Evolutionary conservation across 2,888 invertebrate species (phyloP).

Genomic region (Charanyca ferruginea): DNA sequence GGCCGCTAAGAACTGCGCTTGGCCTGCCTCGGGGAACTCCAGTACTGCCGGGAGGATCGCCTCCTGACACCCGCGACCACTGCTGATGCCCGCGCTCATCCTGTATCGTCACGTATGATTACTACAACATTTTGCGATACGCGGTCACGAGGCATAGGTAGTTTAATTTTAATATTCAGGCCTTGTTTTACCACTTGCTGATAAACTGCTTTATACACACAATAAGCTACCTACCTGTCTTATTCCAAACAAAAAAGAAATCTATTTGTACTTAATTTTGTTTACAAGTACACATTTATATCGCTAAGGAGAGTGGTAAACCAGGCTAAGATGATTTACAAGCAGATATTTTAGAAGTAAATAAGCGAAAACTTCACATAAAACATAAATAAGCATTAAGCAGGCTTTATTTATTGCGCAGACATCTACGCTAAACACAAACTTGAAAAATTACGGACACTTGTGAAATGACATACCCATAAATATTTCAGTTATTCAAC

Average conservation of each 20-base stretch:
- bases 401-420: slow-evolving; percentile 34
- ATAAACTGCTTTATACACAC: not conserved
- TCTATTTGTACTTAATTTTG: not conserved
- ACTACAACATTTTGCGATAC: not conserved
- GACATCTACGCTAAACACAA: slow-evolving; percentile 38
- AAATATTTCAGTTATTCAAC: slow-evolving; percentile 49
- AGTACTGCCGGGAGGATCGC: slow-evolving; percentile 98
- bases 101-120: slow-evolving; percentile 54
- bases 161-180: not conserved
- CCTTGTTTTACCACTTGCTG: slow-evolving; percentile 40
- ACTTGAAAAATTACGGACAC: slow-evolving; percentile 23
- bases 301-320: slow-evolving; percentile 29
- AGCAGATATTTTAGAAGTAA: slow-evolving; percentile 27
- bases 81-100: slow-evolving; percentile 71
- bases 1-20: slow-evolving; percentile 97
- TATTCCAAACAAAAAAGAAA: not conserved
- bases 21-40: slow-evolving; percentile 98
- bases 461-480: slow-evolving; percentile 37
- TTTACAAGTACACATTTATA: no score
- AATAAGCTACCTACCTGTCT: not conserved
- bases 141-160: not conserved
- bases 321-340: slow-evolving; percentile 14
- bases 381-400: slow-evolving; percentile 49
- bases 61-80: slow-evolving; percentile 93
- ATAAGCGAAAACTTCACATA: slow-evolving; percentile 32